Percentiles rank a stretch among this genome's conserved stretches.
phyloP scores from a whole-genome alignment of 1,140 invertebrate species.

The Rhynchophorus ferrugineus region DNA sequence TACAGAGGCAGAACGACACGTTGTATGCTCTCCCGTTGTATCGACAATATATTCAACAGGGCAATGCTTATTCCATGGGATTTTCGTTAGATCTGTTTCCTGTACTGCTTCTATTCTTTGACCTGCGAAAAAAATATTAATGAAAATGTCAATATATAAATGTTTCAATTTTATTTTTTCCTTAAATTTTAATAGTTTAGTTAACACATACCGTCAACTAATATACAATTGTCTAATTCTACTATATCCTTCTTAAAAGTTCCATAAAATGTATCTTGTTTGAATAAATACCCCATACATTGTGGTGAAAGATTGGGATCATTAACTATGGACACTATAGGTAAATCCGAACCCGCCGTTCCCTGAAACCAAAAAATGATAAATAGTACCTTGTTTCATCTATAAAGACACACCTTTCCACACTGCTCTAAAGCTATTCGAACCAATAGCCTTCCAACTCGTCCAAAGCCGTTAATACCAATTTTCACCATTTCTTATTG shows the following conservation, averaged over 20 bases:
- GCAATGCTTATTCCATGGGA: conserved; percentile 16
- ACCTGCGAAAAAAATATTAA: background rate
- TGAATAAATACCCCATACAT: conserved; percentile 14
- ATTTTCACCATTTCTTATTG: conserved; percentile 17
- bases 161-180: background rate
- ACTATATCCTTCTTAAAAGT: conserved; percentile 14
- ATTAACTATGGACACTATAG: conserved; percentile 15
- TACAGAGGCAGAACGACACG: conserved; percentile 15
- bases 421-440: conserved; percentile 15
- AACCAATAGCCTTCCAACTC: conserved; percentile 18
- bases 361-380: conserved; percentile 8
- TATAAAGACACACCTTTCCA: conserved; percentile 7
- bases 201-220: conserved; percentile 11
- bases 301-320: conserved; percentile 13
- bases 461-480: conserved; percentile 23
- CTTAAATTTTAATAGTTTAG: background rate
- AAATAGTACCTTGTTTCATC: background rate
- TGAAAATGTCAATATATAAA: background rate
- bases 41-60: conserved; percentile 17
- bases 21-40: conserved; percentile 18
- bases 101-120: conserved; percentile 12
- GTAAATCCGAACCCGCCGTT: conserved; percentile 4
- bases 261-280: conserved; percentile 17
- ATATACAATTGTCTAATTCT: conserved; percentile 16
- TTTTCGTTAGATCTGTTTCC: conserved; percentile 6